phyloP scores from a whole-genome alignment of 1,140 invertebrate genomes.

The Planococcus citri region DNA sequence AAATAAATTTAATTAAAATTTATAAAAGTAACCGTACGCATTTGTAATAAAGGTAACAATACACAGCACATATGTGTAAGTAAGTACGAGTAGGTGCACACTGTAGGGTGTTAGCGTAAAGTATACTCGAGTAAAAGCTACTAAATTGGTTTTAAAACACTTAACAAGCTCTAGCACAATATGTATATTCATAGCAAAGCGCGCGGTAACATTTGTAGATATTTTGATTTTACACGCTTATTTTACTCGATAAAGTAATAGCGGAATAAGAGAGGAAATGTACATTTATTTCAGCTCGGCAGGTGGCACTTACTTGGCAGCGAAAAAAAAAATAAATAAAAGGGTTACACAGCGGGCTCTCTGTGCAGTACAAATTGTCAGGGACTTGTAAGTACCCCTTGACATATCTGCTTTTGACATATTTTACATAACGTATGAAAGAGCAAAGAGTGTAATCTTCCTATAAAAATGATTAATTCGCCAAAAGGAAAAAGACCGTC shows the following conservation, averaged over 20 bases:
- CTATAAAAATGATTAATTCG: slow-evolving; percentile 20
- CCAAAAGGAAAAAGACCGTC: slow-evolving; percentile 10
- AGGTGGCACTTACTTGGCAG: slow-evolving; percentile 2
- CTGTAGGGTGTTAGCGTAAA: too few relatives aligned
- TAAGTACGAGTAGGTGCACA: too few relatives aligned
- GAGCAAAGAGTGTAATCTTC: slow-evolving; percentile 18
- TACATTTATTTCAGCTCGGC: not conserved
- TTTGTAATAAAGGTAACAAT: too few relatives aligned
- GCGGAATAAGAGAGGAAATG: slow-evolving; percentile 1
- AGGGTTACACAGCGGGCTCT: slow-evolving; percentile 14
- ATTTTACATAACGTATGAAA: slow-evolving; percentile 19
- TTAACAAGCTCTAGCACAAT: not conserved
- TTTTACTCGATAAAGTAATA: not conserved
- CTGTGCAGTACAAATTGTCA: slow-evolving; percentile 10
- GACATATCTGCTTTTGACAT: slow-evolving; percentile 18
- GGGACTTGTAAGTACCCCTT: slow-evolving; percentile 16
- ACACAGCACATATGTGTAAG: too few relatives aligned
- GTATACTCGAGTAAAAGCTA: too few relatives aligned
- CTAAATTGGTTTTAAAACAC: slow-evolving; percentile 11
- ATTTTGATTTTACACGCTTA: slow-evolving; percentile 18
- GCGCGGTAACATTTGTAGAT: not conserved
- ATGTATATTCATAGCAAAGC: not conserved
- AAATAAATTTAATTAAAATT: too few relatives aligned
- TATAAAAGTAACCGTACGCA: too few relatives aligned
- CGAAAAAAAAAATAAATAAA: slow-evolving; percentile 11